Conservation (phyloP, 2,888 invertebrate genomes). For the Mesorhabditis belari region DNA sequence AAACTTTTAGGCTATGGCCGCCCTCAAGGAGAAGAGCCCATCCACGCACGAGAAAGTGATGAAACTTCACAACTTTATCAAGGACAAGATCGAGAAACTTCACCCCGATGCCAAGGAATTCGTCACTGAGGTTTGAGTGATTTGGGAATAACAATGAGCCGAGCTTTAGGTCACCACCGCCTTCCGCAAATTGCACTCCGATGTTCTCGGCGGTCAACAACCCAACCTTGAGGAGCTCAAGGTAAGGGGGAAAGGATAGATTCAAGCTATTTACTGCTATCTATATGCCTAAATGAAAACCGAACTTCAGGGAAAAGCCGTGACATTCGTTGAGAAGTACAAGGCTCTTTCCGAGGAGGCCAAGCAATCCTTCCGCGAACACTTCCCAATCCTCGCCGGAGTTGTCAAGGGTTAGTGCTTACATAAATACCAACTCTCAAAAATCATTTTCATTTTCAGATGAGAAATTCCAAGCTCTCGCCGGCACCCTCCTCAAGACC, state of each 20-base stretch:
- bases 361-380: background rate
- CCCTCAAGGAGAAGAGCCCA: background rate
- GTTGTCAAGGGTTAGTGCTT: background rate
- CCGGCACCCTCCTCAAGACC: background rate
- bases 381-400: background rate
- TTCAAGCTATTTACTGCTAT: background rate
- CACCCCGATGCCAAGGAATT: conserved; percentile 10
- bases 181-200: background rate
- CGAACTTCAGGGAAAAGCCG: background rate
- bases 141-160: background rate
- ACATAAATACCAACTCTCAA: too few relatives aligned
- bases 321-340: background rate
- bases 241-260: too few relatives aligned
- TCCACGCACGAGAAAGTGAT: background rate
- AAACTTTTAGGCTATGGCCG: background rate
- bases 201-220: background rate
- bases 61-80: conserved; percentile 7
- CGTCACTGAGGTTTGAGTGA: conserved; percentile 4
- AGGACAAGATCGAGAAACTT: conserved; percentile 7
- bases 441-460: background rate
- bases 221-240: background rate
- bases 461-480: background rate
- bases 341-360: background rate
- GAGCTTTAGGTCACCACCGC: background rate
- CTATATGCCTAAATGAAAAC: too few relatives aligned